A percentile compares a stretch with the other conserved stretches of the same genome.
phyloP scores from a whole-genome alignment of 2,113 vertebrate species.

The Lophochroa leadbeateri region DNA sequence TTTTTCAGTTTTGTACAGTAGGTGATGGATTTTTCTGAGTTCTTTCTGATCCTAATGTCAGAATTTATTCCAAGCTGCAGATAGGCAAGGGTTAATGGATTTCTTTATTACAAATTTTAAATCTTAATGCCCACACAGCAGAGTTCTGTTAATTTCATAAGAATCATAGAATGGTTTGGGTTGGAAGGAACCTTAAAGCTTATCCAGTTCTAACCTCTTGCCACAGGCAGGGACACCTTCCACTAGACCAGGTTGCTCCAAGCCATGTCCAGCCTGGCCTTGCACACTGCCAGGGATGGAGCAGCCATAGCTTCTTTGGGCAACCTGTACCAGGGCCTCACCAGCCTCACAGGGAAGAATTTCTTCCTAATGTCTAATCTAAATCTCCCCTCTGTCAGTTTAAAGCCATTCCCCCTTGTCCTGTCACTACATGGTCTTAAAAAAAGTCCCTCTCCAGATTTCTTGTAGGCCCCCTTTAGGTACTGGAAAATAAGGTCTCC shows the following conservation, averaged over 20 bases:
- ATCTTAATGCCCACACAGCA: neutral
- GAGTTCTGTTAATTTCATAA: neutral
- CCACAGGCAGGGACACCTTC: neutral
- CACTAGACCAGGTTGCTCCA: neutral
- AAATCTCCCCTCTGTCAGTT: neutral
- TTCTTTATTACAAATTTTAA: neutral
- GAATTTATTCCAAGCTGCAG: neutral
- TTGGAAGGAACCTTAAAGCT: neutral
- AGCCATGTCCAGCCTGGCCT: neutral
- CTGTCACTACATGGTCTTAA: neutral
- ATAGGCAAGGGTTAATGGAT: neutral
- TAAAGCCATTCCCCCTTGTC: neutral
- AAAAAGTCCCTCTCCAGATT: neutral
- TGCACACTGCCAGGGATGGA: neutral
- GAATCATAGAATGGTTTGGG: neutral
- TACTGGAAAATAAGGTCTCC: neutral
- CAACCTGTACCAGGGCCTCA: neutral
- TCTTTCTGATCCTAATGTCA: neutral
- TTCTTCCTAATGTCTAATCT: neutral
- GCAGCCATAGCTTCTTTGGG: neutral
- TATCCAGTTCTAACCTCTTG: neutral
- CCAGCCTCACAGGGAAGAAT: neutral
- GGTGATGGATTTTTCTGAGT: neutral
- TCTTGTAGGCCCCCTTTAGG: neutral
- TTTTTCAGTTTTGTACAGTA: neutral